phyloP scores from a whole-genome alignment of 1,140 invertebrate genomes.

The Parasteatoda tepidariorum region DNA sequence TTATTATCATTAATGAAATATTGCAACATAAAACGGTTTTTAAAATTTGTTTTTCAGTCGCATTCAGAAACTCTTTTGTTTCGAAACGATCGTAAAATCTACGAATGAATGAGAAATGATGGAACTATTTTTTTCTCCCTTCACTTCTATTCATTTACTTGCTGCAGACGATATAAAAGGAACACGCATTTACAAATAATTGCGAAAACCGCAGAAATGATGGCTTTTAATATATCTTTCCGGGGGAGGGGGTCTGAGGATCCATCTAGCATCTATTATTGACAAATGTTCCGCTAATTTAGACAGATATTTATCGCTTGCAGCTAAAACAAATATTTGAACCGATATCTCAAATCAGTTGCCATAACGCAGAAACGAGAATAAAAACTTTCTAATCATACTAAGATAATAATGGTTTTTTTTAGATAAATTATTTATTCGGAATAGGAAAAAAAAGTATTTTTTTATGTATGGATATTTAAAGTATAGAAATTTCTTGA shows the following conservation, averaged over 20 bases:
- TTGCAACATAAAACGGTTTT: conserved; percentile 59
- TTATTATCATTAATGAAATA: conserved; percentile 61
- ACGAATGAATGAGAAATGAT: conserved; percentile 58
- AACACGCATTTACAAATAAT: conserved; percentile 60
- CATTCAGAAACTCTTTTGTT: conserved; percentile 50
- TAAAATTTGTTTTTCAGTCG: conserved; percentile 57
- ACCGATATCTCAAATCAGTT: conserved; percentile 55
- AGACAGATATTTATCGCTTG: conserved; percentile 52
- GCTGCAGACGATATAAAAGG: conserved; percentile 40
- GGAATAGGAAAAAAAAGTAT: conserved; percentile 18
- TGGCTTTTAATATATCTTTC: conserved; percentile 58
- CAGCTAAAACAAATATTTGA: conserved; percentile 58
- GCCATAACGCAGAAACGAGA: background rate
- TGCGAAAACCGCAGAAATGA: conserved; percentile 52
- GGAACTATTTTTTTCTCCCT: conserved; percentile 32
- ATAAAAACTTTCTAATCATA: conserved; percentile 47
- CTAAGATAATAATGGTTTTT: conserved; percentile 56
- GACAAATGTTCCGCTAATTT: conserved; percentile 53
- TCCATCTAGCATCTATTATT: conserved; percentile 53
- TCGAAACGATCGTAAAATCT: conserved; percentile 44
- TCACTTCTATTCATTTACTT: conserved; percentile 27
- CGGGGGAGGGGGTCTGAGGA: conserved; percentile 26
- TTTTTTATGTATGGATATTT: background rate
- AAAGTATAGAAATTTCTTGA: conserved; percentile 42
- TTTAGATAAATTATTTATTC: conserved; percentile 53